Evolutionary conservation across 2,888 invertebrate genomes (phyloP), one percentile per base, ranked within the genome.

Genomic region (Sylvicola cinctus): DNA sequence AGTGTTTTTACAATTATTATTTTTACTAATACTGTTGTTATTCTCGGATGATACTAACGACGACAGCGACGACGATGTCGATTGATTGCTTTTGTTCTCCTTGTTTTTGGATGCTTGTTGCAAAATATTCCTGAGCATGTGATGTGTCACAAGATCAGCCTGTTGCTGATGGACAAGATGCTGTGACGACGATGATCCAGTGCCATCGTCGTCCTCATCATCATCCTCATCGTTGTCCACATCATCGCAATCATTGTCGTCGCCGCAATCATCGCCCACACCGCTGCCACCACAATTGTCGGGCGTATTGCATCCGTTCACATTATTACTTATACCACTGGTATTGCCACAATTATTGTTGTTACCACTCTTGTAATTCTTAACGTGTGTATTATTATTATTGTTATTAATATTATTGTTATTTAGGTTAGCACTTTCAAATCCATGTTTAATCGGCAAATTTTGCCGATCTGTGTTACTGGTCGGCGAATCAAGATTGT

Each of bases 81-180:
- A 53, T 46, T 60, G 38, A 47, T 51, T 25, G 33, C 63, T 58
- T 46, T 71, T 65, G 44, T 74, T 56, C 49, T 74, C 74, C 49
- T 74, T 72, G 46, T 72, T 74, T 42, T 70, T 66, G 47, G 80
- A 65, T 49, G 83, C 68, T 42, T 80, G 73, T 55, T 88, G 88
- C 39, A 90, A 68, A 49, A 90, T 88, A 55, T 84, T 85, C 39
- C 88, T 70, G 46, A 90, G 66, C 70, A 88, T 83, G 58, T 84
- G 79, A 60, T 84, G 81, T 40, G 80, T 78, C n/a, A n/a, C n/a
- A 46, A 70, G 60, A 43, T 67, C 66, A 32, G 54, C 58, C 41
- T 55, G 54, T 38, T 55, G 55, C 16, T 30, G 34, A n/a, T n/a
- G n/a, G n/a, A n/a, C n/a, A 20, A 36, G 36, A 16, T 37, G 39